Conservation (phyloP, 1,140 invertebrate species). For the Brachionus sp. region DNA sequence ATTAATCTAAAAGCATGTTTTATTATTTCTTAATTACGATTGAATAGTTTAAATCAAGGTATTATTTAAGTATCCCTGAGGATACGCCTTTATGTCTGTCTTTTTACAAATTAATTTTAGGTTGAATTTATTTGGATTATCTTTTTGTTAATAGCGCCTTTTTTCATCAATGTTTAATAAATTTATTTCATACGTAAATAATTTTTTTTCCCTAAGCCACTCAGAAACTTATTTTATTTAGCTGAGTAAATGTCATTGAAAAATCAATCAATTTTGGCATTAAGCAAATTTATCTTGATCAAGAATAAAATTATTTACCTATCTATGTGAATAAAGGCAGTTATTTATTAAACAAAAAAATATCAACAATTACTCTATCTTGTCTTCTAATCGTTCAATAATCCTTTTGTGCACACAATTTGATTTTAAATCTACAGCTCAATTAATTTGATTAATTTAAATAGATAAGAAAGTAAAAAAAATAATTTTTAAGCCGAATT, state of each 20-base stretch:
- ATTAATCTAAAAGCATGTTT: neutral
- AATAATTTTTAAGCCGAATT: too few relatives aligned
- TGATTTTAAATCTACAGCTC: neutral
- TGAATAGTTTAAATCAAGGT: neutral
- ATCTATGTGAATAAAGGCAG: neutral
- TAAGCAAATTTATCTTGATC: neutral
- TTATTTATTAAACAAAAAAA: neutral
- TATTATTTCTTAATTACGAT: slow-evolving; percentile 4
- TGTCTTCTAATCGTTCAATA: neutral
- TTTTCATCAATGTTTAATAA: neutral
- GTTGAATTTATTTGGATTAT: too few relatives aligned
- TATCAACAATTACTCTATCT: neutral
- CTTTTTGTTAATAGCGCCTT: neutral
- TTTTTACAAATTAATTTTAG: neutral
- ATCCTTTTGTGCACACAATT: neutral
- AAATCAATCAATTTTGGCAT: neutral
- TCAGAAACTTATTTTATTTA: neutral
- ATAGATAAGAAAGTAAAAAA: too few relatives aligned
- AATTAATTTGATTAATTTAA: too few relatives aligned
- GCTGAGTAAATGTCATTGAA: neutral
- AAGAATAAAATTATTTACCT: neutral
- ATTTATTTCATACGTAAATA: neutral
- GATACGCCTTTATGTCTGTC: neutral
- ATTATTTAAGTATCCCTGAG: neutral
- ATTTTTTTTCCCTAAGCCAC: neutral